These are phyloP conservation scores for Antedon mediterranea DNA, from an alignment of 53 echinoderm and acorn worm species.

Conservation along the genomic window DNA sequence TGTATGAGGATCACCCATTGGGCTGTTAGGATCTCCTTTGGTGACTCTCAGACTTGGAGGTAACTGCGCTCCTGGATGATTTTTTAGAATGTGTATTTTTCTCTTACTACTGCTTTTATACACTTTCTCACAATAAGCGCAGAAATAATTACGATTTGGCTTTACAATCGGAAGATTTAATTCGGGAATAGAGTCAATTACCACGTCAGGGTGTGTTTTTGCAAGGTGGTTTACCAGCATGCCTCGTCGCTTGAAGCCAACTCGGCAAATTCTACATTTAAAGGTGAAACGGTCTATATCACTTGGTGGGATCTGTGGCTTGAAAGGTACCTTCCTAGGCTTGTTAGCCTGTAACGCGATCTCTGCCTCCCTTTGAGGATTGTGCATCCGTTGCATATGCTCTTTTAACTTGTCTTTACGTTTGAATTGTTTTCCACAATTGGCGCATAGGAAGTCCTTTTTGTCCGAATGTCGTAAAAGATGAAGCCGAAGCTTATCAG, in stretches of 20 bases:
- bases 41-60: slow-evolving; percentile 86
- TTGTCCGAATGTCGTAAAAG: slow-evolving; percentile 80
- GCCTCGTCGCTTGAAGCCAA: slow-evolving; percentile 89
- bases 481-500: slow-evolving; percentile 86
- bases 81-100: slow-evolving; percentile 94
- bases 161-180: slow-evolving; percentile 87
- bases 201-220: slow-evolving; percentile 71
- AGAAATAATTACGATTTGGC: slow-evolving; percentile 96
- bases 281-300: slow-evolving; percentile 85
- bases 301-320: slow-evolving; percentile 60
- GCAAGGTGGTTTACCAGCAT: slow-evolving; percentile 96
- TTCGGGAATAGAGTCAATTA: slow-evolving; percentile 79
- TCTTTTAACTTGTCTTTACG: slow-evolving; percentile 92
- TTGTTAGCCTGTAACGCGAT: slow-evolving; percentile 39
- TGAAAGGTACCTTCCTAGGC: slow-evolving; percentile 80
- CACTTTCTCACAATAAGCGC: slow-evolving; percentile 90
- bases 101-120: slow-evolving; percentile 98
- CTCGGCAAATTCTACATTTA: slow-evolving; percentile 64
- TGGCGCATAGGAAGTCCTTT: slow-evolving; percentile 92
- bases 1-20: slow-evolving; percentile 66
- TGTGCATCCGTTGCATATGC: slow-evolving; percentile 87
- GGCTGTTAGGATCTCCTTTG: slow-evolving; percentile 70
- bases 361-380: slow-evolving; percentile 75
- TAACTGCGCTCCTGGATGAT: slow-evolving; percentile 72
- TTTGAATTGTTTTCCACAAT: slow-evolving; percentile 97